These are phyloP conservation scores for Antheraea assamensis DNA, from an alignment of 2,888 invertebrate genomes.

Conservation along the genomic window DNA sequence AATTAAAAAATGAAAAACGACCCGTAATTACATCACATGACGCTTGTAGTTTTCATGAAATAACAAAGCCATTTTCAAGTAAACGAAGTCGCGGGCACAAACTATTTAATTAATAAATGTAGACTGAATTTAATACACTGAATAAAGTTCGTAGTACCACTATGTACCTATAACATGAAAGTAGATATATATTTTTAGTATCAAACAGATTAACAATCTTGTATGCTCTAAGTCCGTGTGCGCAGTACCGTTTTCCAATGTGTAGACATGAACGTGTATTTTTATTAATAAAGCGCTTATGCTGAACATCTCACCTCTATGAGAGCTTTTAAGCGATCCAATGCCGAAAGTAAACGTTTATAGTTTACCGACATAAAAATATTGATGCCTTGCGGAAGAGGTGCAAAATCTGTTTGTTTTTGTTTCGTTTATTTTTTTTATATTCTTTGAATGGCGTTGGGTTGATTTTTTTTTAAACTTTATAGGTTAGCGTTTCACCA, in stretches of 20 bases:
- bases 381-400: not conserved
- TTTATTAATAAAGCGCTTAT: constrained; percentile 74
- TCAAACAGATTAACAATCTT: constrained; percentile 3
- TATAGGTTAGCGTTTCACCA: too few relatives aligned
- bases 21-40: too few relatives aligned
- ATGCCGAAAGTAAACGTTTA: constrained; percentile 35
- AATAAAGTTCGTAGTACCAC: too few relatives aligned
- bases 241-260: not conserved
- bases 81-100: too few relatives aligned
- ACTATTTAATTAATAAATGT: too few relatives aligned
- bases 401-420: not conserved
- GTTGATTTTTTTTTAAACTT: not conserved
- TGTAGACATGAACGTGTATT: constrained; percentile 56
- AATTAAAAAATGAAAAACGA: too few relatives aligned
- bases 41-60: too few relatives aligned
- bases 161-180: too few relatives aligned
- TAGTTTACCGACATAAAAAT: constrained; percentile 30
- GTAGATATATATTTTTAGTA: not conserved
- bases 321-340: constrained; percentile 56
- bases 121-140: too few relatives aligned
- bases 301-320: constrained; percentile 42
- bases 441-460: not conserved
- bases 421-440: not conserved
- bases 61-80: too few relatives aligned
- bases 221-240: not conserved